Evolutionary conservation across 2,113 vertebrate species (phyloP), one percentile per base, ranked within the genome.

Genomic region (Thamnophis sirtalis): DNA sequence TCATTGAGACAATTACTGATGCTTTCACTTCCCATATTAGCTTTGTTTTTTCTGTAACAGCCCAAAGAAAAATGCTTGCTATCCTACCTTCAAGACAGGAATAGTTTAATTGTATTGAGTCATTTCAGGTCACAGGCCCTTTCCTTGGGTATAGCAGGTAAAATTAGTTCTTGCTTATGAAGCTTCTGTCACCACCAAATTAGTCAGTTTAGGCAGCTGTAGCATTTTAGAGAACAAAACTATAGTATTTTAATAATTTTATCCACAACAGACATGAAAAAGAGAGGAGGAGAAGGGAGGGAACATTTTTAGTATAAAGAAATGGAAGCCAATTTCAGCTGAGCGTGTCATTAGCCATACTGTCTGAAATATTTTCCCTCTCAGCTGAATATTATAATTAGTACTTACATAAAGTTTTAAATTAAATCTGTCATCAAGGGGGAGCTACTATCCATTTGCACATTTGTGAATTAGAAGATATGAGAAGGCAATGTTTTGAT

Each of bases 401-500:
- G 56, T 63, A 85, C 48, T 92, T 93, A 90, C 50, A 80, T 3
- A 55, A 54, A 43, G 88, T 24, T 91, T 94, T 87, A 92, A 92
- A 60, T 92, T 43, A 91, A 68, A 94, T 93, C 91, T 93, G 49
- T 87, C 50, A 94, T 95, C 85, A 92, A 53, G 84, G 87, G 1
- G 0, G 94, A 94, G 33, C 56, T 19, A 73, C 90, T 86, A 90
- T 21, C n/a, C 92, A 43, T 85, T 94, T 92, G 94, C 11, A 0
- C 93, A 93, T 63, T 88, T 87, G 93, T 92, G 95, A 94, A 95
- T 91, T 73, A 94, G 91, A 95, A 91, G 63, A 43, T 24, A 89
- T 89, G 68, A 63, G 53, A 0, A 92, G 10, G 38, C 19, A 0
- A 0, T 90, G 24, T 92, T 92, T 94, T 26, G n/a, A 92, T 95